Evolutionary conservation across 30 jellyfish, hydroid and myxozoan species (phyloP).

Genomic region (Nemopilema nomurai): DNA sequence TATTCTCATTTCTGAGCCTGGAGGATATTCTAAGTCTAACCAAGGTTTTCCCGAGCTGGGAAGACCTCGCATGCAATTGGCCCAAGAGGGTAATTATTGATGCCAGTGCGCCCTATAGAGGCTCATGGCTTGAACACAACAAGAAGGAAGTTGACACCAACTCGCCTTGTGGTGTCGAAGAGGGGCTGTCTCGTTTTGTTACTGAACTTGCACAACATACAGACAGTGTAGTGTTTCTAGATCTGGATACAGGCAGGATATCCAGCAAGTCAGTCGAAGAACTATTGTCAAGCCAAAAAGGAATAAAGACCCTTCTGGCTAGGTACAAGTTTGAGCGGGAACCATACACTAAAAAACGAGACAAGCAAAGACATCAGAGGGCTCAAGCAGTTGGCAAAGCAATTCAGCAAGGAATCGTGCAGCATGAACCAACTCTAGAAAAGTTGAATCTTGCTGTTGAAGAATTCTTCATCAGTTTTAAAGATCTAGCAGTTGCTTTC

Average conservation of each 20-base stretch:
- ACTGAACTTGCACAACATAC: background rate
- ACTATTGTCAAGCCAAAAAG: background rate
- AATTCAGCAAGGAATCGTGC: background rate
- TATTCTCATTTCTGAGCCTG: background rate
- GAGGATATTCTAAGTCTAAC: background rate
- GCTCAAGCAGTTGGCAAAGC: background rate
- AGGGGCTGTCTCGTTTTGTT: background rate
- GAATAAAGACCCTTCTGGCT: background rate
- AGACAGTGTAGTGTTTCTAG: background rate
- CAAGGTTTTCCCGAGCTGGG: background rate
- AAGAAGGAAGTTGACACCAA: background rate
- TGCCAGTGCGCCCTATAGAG: background rate
- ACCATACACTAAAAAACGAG: background rate
- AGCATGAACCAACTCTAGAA: background rate
- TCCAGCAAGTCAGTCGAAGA: background rate
- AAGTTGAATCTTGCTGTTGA: background rate
- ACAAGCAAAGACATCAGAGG: background rate
- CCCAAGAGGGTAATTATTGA: background rate
- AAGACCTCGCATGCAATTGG: background rate
- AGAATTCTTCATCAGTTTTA: background rate
- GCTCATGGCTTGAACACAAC: background rate
- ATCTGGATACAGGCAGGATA: background rate
- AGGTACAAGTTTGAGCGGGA: background rate
- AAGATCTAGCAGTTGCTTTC: background rate
- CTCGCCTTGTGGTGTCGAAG: background rate